Percentiles rank a stretch among this genome's conserved stretches.
Conservation (phyloP, 2,888 invertebrate genomes). For the Opisthograptis luteolata region DNA sequence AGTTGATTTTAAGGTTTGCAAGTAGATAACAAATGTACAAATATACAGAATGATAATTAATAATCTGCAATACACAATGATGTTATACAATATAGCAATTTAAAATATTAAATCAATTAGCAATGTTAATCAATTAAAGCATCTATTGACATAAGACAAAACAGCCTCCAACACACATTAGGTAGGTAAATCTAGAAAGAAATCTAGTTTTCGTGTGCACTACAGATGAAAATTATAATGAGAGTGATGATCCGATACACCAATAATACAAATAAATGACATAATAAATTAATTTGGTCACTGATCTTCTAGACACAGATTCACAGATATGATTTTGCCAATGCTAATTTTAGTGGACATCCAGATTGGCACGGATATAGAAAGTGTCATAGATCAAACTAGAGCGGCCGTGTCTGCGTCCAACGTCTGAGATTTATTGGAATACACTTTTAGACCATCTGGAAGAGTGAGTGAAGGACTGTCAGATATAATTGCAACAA, state of each 20-base stretch:
- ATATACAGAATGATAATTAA: too few species aligned
- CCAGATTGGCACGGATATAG: conserved; percentile 33
- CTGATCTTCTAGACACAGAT: conserved; percentile 6
- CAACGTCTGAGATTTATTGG: conserved; percentile 33
- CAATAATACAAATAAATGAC: conserved; percentile 7
- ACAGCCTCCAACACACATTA: too few species aligned
- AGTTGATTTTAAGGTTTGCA: too few species aligned
- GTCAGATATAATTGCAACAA: conserved; percentile 4
- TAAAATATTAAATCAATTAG: too few species aligned
- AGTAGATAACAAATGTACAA: too few species aligned
- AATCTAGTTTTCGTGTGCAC: too few species aligned
- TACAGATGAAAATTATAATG: not conserved
- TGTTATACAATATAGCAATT: too few species aligned
- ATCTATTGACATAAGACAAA: too few species aligned
- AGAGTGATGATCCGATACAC: not conserved
- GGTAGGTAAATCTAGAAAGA: too few species aligned
- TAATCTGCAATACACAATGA: too few species aligned
- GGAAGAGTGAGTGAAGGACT: conserved; percentile 24
- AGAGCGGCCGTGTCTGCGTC: conserved; percentile 19
- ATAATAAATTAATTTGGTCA: conserved; percentile 2
- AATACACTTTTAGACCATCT: conserved; percentile 30
- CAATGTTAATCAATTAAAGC: too few species aligned
- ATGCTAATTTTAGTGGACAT: conserved; percentile 9
- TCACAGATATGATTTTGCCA: conserved; percentile 16
- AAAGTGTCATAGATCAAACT: conserved; percentile 38